Conservation (phyloP, 2,797 vertebrate genomes). For the Thalassophryne amazonica region DNA sequence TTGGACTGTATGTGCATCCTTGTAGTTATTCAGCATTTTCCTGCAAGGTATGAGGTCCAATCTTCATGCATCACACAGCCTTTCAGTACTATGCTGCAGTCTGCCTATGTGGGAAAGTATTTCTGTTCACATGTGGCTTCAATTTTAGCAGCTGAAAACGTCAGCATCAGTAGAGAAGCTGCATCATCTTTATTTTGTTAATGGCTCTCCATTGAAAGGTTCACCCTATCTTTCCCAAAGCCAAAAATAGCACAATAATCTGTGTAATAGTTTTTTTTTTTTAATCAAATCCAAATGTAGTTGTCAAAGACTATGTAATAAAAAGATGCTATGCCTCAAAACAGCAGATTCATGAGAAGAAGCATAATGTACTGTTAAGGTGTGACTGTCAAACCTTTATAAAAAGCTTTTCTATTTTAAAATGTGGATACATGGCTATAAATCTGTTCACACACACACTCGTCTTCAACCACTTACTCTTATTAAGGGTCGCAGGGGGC, state of each 20-base stretch:
- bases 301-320: slow-evolving; percentile 41
- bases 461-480: too few species aligned
- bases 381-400: background rate
- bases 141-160: slow-evolving; percentile 69
- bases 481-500: too few species aligned
- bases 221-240: slow-evolving; percentile 67
- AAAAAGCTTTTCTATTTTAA: too few species aligned
- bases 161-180: slow-evolving; percentile 46
- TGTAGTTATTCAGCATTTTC: slow-evolving; percentile 35
- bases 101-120: slow-evolving; percentile 75
- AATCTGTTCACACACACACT: too few species aligned
- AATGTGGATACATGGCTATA: too few species aligned
- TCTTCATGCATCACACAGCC: slow-evolving; percentile 54
- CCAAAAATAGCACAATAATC: slow-evolving; percentile 68
- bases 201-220: slow-evolving; percentile 60
- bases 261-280: slow-evolving; percentile 66
- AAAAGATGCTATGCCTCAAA: background rate
- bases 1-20: slow-evolving; percentile 21
- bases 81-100: slow-evolving; percentile 33
- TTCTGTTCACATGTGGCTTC: slow-evolving; percentile 78
- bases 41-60: slow-evolving; percentile 46
- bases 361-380: background rate
- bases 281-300: slow-evolving; percentile 61
- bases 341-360: slow-evolving; percentile 1
- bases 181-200: slow-evolving; percentile 76